A percentile compares a stretch with the other conserved stretches of the same genome.
Conservation (phyloP, 2,113 vertebrate genomes). For the Gallinago media region DNA sequence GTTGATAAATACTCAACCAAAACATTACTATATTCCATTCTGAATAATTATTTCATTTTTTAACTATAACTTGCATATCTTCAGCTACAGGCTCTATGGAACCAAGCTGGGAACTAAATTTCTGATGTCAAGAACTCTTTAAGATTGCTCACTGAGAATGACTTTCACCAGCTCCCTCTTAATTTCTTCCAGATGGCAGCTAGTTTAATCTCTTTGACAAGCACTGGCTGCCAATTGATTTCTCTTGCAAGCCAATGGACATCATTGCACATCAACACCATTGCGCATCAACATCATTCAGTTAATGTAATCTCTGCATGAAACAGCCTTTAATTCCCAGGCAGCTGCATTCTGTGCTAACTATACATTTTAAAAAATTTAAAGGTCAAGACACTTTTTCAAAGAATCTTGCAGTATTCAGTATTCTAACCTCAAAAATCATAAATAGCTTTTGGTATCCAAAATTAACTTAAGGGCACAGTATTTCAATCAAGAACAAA, state of each 20-base stretch:
- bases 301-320: neutral
- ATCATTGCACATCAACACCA: neutral
- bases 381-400: neutral
- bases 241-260: neutral
- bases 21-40: neutral
- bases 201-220: neutral
- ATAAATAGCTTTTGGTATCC: neutral
- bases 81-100: neutral
- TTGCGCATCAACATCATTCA: neutral
- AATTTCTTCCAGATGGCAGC: slow-evolving; percentile 37
- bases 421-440: neutral
- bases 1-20: neutral
- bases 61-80: neutral
- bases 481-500: neutral
- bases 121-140: neutral
- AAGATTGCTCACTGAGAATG: slow-evolving; percentile 1
- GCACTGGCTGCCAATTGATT: neutral
- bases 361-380: neutral
- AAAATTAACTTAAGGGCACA: neutral
- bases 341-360: neutral
- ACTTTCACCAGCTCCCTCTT: slow-evolving; percentile 5
- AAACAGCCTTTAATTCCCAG: neutral
- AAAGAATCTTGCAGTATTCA: neutral
- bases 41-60: neutral
- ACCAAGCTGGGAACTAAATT: neutral